Base-by-base conservation (phyloP, 1,140 invertebrate genomes). In the Ips nitidus region DNA sequence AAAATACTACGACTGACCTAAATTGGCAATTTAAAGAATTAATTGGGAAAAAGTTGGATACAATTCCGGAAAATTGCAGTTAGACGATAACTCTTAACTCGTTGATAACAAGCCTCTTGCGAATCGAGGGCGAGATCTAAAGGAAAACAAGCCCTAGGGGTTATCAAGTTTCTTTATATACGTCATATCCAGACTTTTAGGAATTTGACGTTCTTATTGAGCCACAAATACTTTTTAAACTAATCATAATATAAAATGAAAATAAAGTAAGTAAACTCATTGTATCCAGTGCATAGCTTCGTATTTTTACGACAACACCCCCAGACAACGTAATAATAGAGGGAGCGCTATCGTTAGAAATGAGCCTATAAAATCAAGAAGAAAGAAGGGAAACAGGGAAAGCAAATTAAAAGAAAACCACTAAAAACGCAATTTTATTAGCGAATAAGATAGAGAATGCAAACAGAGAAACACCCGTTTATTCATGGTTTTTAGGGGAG, bases 351-450 rank as follows among this genome's bases (percentile, higher is more conserved):
- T 53, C 62, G 47, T 64, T 64, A 64, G 53, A 64, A 22, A 55
- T 52, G 62, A 38, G 52, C 50, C 62, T 53, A 64, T 64, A 64
- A 64, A 64, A 64, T 64, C 62, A 53, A 50, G 37, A 62, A 42
- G n/a, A 60, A 53, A 64, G 39, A 39, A 61, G 52, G 63, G 63
- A 65, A 55, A 65, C 63, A 65, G 43, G 63, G 43, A 65, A 56
- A 65, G 38, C 52, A 65, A 65, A 56, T 64, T 64, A 64, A 66
- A 66, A 57, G 65, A 66, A 66, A 66, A 66, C 53, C 65, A 58
- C 53, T 66, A 66, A 66, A 66, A 66, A 66, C n/a, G 65, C 65
- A 66, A 66, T 66, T 66, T 66, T 66, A 66, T 66, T 66, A 66
- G 22, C 41, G 41, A 58, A 58, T 57, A 22, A 59, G 65, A 59